Percentiles rank a stretch among this genome's conserved stretches.
These are phyloP conservation scores for Cyaniris semiargus DNA, from an alignment of 2,888 invertebrate genomes.

Conservation along the genomic window DNA sequence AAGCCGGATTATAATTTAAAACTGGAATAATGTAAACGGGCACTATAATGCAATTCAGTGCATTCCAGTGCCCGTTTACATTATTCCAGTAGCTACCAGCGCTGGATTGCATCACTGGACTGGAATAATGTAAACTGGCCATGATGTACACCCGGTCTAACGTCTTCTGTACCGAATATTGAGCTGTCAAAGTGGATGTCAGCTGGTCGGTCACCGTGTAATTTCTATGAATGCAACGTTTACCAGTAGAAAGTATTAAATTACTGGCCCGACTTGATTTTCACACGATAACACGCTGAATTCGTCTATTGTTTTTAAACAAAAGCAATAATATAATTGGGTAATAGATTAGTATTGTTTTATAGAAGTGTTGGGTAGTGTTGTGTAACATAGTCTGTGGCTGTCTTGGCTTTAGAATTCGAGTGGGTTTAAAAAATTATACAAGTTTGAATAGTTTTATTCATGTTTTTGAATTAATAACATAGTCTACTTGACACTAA, in stretches of 20 bases:
- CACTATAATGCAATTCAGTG: too few relatives aligned
- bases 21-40: too few relatives aligned
- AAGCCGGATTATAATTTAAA: too few relatives aligned
- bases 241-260: constrained; percentile 70
- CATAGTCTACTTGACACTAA: too few relatives aligned
- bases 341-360: constrained; percentile 35
- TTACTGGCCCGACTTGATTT: constrained; percentile 61
- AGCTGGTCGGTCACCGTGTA: constrained; percentile 62
- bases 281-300: constrained; percentile 69
- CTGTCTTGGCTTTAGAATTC: not conserved
- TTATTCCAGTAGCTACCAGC: too few relatives aligned
- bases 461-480: too few relatives aligned
- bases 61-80: too few relatives aligned
- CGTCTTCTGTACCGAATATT: constrained; percentile 63
- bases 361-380: constrained; percentile 15
- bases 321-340: constrained; percentile 41
- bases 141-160: constrained; percentile 22
- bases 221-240: constrained; percentile 63
- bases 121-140: too few relatives aligned
- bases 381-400: constrained; percentile 12
- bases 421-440: not conserved
- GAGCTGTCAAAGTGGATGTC: constrained; percentile 68
- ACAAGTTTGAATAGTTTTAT: too few relatives aligned
- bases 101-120: too few relatives aligned
- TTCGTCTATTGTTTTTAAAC: constrained; percentile 57